These are phyloP conservation scores for Psittacara wagleri DNA, from an alignment of 2,113 vertebrate species.

Conservation along the genomic window DNA sequence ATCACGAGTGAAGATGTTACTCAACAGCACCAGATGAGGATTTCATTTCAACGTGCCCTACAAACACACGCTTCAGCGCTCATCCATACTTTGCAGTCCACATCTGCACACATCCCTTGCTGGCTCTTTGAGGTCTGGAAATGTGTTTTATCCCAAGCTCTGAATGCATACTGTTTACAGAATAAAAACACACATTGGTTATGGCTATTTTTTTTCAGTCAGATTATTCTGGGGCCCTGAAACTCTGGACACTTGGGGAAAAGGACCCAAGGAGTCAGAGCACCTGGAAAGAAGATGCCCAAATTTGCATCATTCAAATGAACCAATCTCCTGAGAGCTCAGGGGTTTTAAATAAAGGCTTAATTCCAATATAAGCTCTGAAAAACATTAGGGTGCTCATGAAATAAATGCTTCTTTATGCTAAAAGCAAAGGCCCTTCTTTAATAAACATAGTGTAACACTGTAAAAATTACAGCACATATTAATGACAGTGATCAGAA, in stretches of 20 bases:
- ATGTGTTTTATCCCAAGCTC: neutral
- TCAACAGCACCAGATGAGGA: neutral
- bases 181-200: neutral
- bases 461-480: neutral
- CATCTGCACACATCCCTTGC: neutral
- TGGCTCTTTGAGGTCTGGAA: neutral
- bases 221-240: neutral
- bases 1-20: neutral
- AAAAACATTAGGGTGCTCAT: neutral
- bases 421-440: neutral
- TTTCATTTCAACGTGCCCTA: neutral
- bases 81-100: accelerated
- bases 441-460: neutral
- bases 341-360: accelerated
- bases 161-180: neutral
- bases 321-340: neutral
- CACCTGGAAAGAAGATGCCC: neutral
- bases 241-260: accelerated
- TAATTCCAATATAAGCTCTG: neutral
- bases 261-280: neutral
- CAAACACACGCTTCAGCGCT: accelerated
- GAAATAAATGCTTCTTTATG: neutral
- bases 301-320: neutral
- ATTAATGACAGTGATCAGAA: neutral
- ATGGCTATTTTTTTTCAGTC: neutral